Evolutionary conservation across 2,888 invertebrate genomes (phyloP), one percentile per base, ranked within the genome.

Genomic region (Malthinus seriepunctatus): DNA sequence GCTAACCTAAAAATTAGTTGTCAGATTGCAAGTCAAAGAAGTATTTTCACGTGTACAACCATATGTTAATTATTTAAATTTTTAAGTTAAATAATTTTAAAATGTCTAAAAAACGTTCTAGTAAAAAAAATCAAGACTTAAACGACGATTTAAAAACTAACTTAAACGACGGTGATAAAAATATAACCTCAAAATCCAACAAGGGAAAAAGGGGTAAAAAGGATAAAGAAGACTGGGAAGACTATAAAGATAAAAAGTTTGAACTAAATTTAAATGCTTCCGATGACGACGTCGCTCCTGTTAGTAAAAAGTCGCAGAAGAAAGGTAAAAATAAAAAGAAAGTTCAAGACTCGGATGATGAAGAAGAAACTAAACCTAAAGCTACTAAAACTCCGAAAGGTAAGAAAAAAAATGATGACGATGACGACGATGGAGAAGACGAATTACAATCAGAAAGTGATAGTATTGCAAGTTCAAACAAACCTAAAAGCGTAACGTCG

Each of bases 61-160:
- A 42, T 42, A 42, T 42, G 39, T 42, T 42, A 12, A 15, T 2
- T 42, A 15, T 15, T 15, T 42, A 42, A 15, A 42, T 15, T 42
- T 38, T 15, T 42, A 15, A 39, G 8, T 42, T 15, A 15, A 42
- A 9, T 42, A 15, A 23, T 37, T 3, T 15, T 42, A 72, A 66
- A 57, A 86, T 86, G 86, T 86, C 86, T 6, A 86, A 86, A 72
- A 85, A 83, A 75, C 82, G 80, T 62, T 82, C 82, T 52, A 80
- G 78, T 63, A 86, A 84, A 70, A 86, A 86, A 70, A 83, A 81
- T 67, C 80, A 81, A 70, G 82, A 83, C 62, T 70, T 82, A 1
- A 84, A 84, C 42, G 83, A 84, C 15, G 83, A 83, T 51, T 76
- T 82, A 45, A 83, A 83, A 49, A 73, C 80, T n/a, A 79, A 69